A percentile compares a stretch with the other conserved stretches of the same genome.
Conservation (phyloP, 2,113 vertebrate genomes). For the Coreoperca whiteheadi region DNA sequence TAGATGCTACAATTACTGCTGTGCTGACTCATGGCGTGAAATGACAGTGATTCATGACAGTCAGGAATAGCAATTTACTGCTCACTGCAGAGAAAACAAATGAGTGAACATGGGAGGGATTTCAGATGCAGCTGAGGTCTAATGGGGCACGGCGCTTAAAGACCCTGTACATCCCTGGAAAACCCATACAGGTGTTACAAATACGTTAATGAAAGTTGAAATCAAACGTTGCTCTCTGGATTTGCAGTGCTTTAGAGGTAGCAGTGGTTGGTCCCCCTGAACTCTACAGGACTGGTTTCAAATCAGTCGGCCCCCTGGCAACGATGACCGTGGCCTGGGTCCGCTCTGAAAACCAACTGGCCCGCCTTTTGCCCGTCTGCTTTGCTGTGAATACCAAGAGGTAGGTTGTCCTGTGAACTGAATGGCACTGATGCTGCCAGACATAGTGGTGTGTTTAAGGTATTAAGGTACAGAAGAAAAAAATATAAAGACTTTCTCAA, state of each 20-base stretch:
- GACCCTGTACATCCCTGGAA: too few relatives aligned
- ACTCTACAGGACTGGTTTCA: constrained; percentile 61
- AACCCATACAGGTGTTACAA: too few relatives aligned
- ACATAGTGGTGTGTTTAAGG: neutral
- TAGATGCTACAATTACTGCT: neutral
- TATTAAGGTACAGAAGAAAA: neutral
- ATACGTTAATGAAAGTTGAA: neutral
- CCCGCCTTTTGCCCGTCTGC: constrained; percentile 77
- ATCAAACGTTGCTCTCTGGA: neutral
- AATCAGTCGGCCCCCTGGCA: constrained; percentile 25
- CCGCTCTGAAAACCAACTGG: constrained; percentile 64
- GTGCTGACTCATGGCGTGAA: neutral
- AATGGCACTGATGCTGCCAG: neutral
- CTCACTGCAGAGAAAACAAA: neutral
- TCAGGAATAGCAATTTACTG: neutral
- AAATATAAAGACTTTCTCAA: neutral
- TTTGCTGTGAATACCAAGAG: constrained; percentile 76
- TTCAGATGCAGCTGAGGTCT: neutral
- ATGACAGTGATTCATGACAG: neutral
- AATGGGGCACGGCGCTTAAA: too few relatives aligned
- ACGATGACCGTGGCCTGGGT: constrained; percentile 71
- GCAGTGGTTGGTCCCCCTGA: constrained; percentile 77
- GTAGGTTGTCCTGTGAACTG: constrained; percentile 46
- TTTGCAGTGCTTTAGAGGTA: constrained; percentile 73
- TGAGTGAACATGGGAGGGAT: neutral